Evolutionary conservation across 2,113 vertebrate genomes (phyloP).

Genomic region (Stomatorhinus ivindoensis): DNA sequence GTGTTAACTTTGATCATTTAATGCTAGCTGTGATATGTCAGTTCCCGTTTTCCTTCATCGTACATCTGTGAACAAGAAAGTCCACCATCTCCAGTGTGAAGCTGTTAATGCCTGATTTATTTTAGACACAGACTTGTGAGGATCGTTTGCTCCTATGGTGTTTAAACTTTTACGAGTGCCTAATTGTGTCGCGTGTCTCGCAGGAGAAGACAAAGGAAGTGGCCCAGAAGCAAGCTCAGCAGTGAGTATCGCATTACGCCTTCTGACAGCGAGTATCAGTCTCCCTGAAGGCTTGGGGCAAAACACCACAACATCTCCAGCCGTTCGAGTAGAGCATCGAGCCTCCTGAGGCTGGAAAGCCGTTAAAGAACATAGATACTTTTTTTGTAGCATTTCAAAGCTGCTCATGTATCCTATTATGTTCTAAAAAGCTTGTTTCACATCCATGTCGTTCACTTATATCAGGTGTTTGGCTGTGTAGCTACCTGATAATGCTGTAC

Average conservation of each 20-base stretch:
- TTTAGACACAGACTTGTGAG: neutral
- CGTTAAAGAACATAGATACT: neutral
- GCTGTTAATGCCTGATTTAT: neutral
- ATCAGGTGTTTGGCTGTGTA: neutral
- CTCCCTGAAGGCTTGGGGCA: neutral
- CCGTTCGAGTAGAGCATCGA: neutral
- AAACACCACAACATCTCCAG: constrained; percentile 1
- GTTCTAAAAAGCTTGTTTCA: neutral
- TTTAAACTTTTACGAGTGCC: constrained; percentile 57
- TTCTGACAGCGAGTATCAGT: constrained; percentile 22
- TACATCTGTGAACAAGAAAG: neutral
- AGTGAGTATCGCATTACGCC: constrained; percentile 72
- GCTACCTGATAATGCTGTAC: neutral
- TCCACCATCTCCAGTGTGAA: neutral
- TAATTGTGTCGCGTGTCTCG: constrained; percentile 48
- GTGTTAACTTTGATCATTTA: constrained; percentile 27
- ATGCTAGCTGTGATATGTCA: constrained; percentile 33
- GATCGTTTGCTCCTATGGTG: constrained; percentile 30
- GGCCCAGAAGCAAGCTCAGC: constrained; percentile 90
- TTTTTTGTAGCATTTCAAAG: neutral
- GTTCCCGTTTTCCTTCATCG: neutral
- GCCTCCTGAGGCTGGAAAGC: neutral
- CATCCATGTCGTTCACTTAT: neutral
- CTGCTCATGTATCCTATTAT: neutral
- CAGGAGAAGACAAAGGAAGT: constrained; percentile 93